Base-by-base conservation (phyloP, 1,140 invertebrate genomes). In the Drosophila busckii region DNA sequence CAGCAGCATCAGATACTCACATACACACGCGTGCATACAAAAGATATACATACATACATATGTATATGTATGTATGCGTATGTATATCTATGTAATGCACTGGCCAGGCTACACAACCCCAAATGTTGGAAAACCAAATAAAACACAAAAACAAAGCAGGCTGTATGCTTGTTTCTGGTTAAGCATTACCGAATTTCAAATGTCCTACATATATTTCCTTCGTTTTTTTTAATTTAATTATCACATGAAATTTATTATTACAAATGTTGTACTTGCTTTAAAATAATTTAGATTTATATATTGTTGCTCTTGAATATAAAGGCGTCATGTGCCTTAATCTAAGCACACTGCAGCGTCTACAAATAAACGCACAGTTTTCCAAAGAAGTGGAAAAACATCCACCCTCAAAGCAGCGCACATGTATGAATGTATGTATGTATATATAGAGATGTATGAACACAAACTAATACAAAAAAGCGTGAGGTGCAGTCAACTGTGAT, bases 331-430 rank as follows among this genome's bases (percentile, higher is more conserved):
- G 63, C 35, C 53, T 41, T 19, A 23, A 44, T 32, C 50, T 34
- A 61, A 58, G 67, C 66, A 68, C 68, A 78, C 56, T 80, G 59
- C 53, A 60, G 75, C 73, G 69, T 53, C 41, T 73, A 73, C 73
- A 78, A 80, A 82, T 82, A 80, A 78, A 78, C 73, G 73, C 75
- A 78, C 75, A 82, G n/a, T 80, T 80, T 80, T 82, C 75, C 76
- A 83, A 70, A 82, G 75, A 82, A 82, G 70, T 75, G 83, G 76
- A 80, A 82, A 80, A 82, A 82, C 75, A 82, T 82, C 75, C 75
- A 82, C 75, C 75, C 75, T 82, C 75, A 70, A 82, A 82, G 65
- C 64, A 67, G 32, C 10, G 65, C 65, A 41, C 41, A 66, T 41
- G 19, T 44, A 58, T 9, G 22, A 8, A 37, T 12, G 17, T 22